These are phyloP conservation scores for Psettodes erumei DNA, from an alignment of 2,113 vertebrate genomes.

Conservation along the genomic window DNA sequence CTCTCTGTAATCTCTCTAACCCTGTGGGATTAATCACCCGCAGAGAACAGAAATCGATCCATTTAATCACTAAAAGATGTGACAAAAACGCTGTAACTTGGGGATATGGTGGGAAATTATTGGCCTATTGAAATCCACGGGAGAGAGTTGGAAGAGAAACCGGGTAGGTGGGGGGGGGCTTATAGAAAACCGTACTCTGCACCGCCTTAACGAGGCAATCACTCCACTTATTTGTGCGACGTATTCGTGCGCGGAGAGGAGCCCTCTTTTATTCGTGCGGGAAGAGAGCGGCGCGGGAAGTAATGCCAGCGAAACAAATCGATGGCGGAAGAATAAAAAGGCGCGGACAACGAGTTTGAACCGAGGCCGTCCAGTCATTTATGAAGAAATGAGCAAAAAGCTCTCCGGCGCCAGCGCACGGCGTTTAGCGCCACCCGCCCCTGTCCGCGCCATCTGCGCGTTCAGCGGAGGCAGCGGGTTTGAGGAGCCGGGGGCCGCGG, in stretches of 20 bases:
- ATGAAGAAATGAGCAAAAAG: slow-evolving; percentile 18
- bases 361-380: slow-evolving; percentile 19
- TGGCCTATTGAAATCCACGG: slow-evolving; percentile 72
- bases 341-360: slow-evolving; percentile 35
- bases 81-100: slow-evolving; percentile 69
- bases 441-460: slow-evolving; percentile 24
- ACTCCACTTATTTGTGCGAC: slow-evolving; percentile 51
- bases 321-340: slow-evolving; percentile 44
- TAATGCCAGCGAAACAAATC: slow-evolving; percentile 48
- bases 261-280: slow-evolving; percentile 48
- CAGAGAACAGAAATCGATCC: slow-evolving; percentile 78
- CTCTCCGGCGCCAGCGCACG: slow-evolving; percentile 8
- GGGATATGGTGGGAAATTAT: slow-evolving; percentile 75
- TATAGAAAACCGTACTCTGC: slow-evolving; percentile 37
- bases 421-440: slow-evolving; percentile 35
- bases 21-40: slow-evolving; percentile 79
- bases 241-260: slow-evolving; percentile 23
- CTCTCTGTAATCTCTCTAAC: slow-evolving; percentile 75
- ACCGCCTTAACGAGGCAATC: slow-evolving; percentile 62
- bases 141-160: slow-evolving; percentile 5
- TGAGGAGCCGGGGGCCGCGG: slow-evolving; percentile 39
- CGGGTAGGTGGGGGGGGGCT: not conserved
- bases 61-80: slow-evolving; percentile 78
- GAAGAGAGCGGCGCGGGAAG: slow-evolving; percentile 18
- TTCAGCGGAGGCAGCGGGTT: slow-evolving; percentile 23